phyloP scores from a whole-genome alignment of 2,888 invertebrate genomes.

The Oscheius sp. region DNA sequence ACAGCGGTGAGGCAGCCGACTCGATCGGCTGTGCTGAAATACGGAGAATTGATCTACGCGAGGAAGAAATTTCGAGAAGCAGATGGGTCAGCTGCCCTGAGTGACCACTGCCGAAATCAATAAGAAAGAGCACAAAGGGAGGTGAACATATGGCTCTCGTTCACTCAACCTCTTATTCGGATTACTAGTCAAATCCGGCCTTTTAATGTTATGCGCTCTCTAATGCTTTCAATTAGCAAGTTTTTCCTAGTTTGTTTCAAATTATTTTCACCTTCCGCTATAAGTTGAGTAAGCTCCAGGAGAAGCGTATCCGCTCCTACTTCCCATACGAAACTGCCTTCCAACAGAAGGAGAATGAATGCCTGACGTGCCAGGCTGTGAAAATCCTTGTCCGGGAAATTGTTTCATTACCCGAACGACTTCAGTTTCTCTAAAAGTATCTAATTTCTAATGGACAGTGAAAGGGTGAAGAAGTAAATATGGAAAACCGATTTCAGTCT shows the following conservation, averaged over 20 bases:
- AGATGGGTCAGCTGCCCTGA: conserved; percentile 3
- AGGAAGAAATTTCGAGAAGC: not conserved
- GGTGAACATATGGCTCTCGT: conserved; percentile 12
- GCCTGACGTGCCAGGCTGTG: conserved; percentile 48
- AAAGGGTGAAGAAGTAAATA: conserved; percentile 1
- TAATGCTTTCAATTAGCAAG: no score
- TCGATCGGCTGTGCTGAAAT: conserved; percentile 47
- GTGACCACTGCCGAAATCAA: conserved; percentile 23
- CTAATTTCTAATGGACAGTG: not conserved
- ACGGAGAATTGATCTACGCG: not conserved
- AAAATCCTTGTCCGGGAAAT: conserved; percentile 24
- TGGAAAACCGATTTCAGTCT: not conserved
- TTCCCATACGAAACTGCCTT: conserved; percentile 40
- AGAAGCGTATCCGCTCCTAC: conserved; percentile 62
- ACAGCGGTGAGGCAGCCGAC: conserved; percentile 64
- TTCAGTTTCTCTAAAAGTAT: not conserved
- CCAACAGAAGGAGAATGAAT: conserved; percentile 37
- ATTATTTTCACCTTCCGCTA: conserved; percentile 31
- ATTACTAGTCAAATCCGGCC: no score
- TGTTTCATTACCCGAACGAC: conserved; percentile 4
- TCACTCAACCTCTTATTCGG: no score
- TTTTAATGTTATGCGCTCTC: no score
- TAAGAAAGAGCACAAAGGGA: conserved; percentile 13
- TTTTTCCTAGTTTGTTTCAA: no score
- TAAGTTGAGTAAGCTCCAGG: conserved; percentile 64